phyloP scores from a whole-genome alignment of 2,113 vertebrate species.

The Crotalus tigris region DNA sequence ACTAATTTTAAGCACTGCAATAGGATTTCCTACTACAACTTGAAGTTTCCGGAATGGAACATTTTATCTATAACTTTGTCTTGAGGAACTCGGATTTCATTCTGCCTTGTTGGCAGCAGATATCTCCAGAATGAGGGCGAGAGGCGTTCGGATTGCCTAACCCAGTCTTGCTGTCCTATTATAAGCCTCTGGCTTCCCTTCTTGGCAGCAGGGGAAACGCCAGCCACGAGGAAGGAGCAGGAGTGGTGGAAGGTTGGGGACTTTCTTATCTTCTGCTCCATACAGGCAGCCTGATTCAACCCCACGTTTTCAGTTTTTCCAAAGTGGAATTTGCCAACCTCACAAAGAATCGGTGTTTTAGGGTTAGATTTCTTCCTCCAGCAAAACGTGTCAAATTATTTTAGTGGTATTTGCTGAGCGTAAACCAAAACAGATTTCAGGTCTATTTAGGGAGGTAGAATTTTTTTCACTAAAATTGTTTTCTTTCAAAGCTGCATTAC shows the following conservation, averaged over 20 bases:
- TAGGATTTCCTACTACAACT: not conserved
- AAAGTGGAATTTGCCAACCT: not conserved
- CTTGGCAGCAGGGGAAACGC: not conserved
- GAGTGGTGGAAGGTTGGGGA: not conserved
- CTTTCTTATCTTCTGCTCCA: not conserved
- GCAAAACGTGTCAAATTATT: not conserved
- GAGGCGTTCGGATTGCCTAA: not conserved
- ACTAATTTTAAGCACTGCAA: not conserved
- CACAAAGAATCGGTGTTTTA: not conserved
- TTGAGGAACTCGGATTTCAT: not conserved
- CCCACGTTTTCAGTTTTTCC: not conserved
- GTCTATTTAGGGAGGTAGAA: not conserved
- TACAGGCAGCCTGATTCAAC: not conserved
- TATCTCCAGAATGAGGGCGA: not conserved
- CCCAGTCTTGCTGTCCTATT: not conserved
- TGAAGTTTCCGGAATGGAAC: not conserved
- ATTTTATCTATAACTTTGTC: not conserved
- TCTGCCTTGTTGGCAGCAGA: not conserved
- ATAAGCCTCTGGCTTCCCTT: not conserved
- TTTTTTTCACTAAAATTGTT: not conserved
- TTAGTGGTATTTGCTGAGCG: not conserved
- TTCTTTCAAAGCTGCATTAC: not conserved
- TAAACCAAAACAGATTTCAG: not conserved
- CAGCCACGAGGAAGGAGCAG: not conserved
- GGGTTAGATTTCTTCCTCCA: not conserved